Conservation (phyloP, 2,113 vertebrate species). For the Columbina picui region DNA sequence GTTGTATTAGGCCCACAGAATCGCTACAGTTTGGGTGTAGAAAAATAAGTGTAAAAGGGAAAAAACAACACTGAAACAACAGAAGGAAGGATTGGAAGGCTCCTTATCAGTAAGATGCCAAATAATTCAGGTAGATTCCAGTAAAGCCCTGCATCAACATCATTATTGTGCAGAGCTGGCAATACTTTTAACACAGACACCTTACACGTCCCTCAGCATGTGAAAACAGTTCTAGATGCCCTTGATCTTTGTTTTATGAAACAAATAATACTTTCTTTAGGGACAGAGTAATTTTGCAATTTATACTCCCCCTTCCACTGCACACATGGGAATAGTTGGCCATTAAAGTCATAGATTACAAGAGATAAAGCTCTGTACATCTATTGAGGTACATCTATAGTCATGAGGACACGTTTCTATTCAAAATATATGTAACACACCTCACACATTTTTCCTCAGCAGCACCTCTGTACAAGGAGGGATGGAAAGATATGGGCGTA, state of each 20-base stretch:
- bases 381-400: background rate
- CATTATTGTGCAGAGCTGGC: background rate
- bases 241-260: background rate
- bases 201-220: background rate
- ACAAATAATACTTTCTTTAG: background rate
- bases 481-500: background rate
- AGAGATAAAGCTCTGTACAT: background rate
- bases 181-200: background rate
- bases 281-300: background rate
- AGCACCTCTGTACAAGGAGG: background rate
- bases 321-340: background rate
- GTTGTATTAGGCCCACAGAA: background rate
- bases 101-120: background rate
- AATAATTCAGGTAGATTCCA: background rate
- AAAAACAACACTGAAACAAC: background rate
- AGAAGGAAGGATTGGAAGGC: background rate
- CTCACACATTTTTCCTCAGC: background rate
- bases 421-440: background rate
- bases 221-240: background rate
- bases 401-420: background rate
- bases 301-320: background rate
- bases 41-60: background rate
- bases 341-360: background rate
- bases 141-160: background rate
- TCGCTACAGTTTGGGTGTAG: background rate